Evolutionary conservation across 2,888 invertebrate species (phyloP).

Genomic region (Cryptocephalus moraei): DNA sequence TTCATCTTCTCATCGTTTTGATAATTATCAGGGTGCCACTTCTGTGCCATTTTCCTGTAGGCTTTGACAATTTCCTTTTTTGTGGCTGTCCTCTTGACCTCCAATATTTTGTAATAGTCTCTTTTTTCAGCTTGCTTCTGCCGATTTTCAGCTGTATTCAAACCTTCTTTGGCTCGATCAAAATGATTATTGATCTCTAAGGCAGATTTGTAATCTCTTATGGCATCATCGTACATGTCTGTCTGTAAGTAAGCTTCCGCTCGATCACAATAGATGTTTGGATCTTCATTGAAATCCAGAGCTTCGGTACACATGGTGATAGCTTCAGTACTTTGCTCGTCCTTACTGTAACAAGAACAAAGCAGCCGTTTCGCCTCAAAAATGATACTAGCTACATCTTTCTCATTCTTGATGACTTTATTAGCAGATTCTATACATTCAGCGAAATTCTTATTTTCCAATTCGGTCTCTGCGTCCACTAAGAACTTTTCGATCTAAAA

Average conservation of each 20-base stretch:
- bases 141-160: slow-evolving; percentile 78
- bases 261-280: slow-evolving; percentile 74
- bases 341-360: slow-evolving; percentile 68
- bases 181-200: slow-evolving; percentile 65
- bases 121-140: slow-evolving; percentile 87
- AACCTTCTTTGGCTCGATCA: slow-evolving; percentile 79
- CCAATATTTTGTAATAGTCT: slow-evolving; percentile 96
- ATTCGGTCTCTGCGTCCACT: slow-evolving; percentile 52
- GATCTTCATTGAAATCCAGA: slow-evolving; percentile 62
- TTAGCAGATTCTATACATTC: slow-evolving; percentile 62
- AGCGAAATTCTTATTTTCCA: slow-evolving; percentile 51
- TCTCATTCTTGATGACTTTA: slow-evolving; percentile 58
- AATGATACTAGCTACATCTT: slow-evolving; percentile 57
- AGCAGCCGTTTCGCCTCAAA: slow-evolving; percentile 66
- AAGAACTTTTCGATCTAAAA: slow-evolving; percentile 63
- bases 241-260: slow-evolving; percentile 82
- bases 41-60: slow-evolving; percentile 91
- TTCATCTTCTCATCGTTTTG: slow-evolving; percentile 73
- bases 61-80: slow-evolving; percentile 94
- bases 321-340: slow-evolving; percentile 63
- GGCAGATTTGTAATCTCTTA: slow-evolving; percentile 78
- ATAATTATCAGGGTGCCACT: slow-evolving; percentile 99
- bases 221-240: slow-evolving; percentile 90
- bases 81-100: slow-evolving; percentile 78
- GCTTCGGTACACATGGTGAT: slow-evolving; percentile 70